Percentiles rank a stretch among this genome's conserved stretches.
phyloP scores from a whole-genome alignment of 2,888 invertebrate genomes.

The Achlya flavicornis region DNA sequence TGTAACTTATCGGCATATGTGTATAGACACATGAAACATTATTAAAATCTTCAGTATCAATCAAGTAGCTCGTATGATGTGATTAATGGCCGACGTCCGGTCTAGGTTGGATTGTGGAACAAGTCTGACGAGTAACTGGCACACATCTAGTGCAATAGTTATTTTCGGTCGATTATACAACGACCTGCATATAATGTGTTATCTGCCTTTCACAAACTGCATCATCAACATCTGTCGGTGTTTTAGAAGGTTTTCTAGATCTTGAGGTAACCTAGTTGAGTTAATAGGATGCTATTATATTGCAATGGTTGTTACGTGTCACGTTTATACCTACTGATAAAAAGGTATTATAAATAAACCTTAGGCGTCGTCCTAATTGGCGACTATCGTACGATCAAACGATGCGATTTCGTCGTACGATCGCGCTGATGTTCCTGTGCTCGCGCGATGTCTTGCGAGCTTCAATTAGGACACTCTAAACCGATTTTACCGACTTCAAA shows the following conservation, averaged over 20 bases:
- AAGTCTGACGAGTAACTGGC: conserved; percentile 4
- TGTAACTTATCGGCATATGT: no score
- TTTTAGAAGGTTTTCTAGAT: conserved; percentile 3
- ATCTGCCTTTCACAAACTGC: conserved; percentile 5
- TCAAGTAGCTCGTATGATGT: conserved; percentile 18
- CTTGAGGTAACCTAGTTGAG: not conserved
- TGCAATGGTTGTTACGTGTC: no score
- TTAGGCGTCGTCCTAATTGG: no score
- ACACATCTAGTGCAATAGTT: conserved; percentile 9
- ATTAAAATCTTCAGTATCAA: not conserved
- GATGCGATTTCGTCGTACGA: no score
- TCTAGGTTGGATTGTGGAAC: not conserved
- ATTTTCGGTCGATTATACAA: conserved; percentile 14
- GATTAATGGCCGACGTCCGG: conserved; percentile 38
- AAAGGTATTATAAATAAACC: no score
- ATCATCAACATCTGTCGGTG: not conserved
- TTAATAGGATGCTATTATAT: not conserved
- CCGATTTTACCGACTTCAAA: no score
- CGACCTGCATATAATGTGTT: conserved; percentile 3
- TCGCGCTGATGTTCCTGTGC: no score
- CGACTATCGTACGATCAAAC: no score
- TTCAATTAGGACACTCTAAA: no score
- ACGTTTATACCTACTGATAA: no score
- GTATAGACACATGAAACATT: no score
- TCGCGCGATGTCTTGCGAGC: no score